Evolutionary conservation across 1,140 invertebrate genomes (phyloP).

Genomic region (Sitodiplosis mosellana): DNA sequence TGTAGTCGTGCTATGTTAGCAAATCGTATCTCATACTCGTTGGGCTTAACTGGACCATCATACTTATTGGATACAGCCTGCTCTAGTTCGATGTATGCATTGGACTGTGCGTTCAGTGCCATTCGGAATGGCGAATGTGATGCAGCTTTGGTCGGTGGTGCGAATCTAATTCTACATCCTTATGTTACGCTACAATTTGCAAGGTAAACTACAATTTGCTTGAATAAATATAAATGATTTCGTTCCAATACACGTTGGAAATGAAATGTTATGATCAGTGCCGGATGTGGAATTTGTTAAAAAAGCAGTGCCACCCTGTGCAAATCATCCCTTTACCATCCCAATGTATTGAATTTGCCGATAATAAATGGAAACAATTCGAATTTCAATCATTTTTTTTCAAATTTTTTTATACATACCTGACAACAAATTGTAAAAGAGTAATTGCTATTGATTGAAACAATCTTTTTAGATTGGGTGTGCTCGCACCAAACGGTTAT

Average conservation of each 20-base stretch:
- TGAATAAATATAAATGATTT: not conserved
- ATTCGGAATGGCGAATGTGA: conserved; percentile 66
- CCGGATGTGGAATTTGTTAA: too few species aligned
- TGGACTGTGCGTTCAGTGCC: conserved; percentile 63
- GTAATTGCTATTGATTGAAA: too few species aligned
- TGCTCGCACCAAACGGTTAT: conserved; percentile 64
- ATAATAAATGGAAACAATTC: too few species aligned
- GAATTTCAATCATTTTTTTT: too few species aligned
- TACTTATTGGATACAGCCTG: conserved; percentile 77
- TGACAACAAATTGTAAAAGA: too few species aligned
- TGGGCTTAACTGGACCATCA: conserved; percentile 56
- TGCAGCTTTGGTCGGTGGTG: conserved; percentile 69
- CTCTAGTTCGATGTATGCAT: conserved; percentile 68
- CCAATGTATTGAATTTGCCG: too few species aligned
- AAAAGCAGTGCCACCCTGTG: too few species aligned
- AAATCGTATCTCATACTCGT: conserved; percentile 65
- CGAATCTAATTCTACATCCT: conserved; percentile 71
- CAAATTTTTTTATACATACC: too few species aligned
- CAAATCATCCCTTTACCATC: too few species aligned
- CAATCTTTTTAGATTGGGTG: conserved; percentile 70
- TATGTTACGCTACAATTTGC: conserved; percentile 69
- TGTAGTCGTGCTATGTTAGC: conserved; percentile 82
- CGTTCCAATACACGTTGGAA: too few species aligned
- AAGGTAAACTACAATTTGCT: conserved; percentile 26
- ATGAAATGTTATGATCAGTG: too few species aligned